Base-by-base conservation (phyloP, 2,888 invertebrate genomes). In the Agelastica alni region DNA sequence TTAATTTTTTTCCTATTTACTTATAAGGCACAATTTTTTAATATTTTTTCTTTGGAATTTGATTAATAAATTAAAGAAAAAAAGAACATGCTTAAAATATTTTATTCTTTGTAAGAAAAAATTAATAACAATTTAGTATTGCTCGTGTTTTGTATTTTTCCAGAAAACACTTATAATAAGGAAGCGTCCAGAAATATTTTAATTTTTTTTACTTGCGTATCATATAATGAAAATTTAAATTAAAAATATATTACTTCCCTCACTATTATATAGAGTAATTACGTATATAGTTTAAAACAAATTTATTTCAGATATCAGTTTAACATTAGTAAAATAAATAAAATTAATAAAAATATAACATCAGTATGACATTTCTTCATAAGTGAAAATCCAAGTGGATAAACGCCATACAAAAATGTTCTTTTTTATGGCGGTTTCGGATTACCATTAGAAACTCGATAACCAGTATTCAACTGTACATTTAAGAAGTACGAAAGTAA, bases 1-100 rank as follows among this genome's bases (percentile, higher is more conserved):
- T 48, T 39, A 17, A 53, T 22, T 56, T 37, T 31, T 46, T 31
- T 34, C 42, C n/a, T n/a, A n/a, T 12, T 32, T 45, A 51, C 41
- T 39, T 39, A 51, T 58, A 60, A 60, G 60, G 60, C 60, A 60
- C 60, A 52, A 53, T 45, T 55, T 55, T 44, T 44, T 34, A 41
- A 28, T 51, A 12, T 41, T 43, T 37, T 39, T 18, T 51, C 7
- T 43, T 42, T 36, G 16, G 42, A 45, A 36, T 41, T 30, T 12
- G 12, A 12, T 44, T 44, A 51, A 31, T 20, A 53, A 58, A 45
- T 34, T 12, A 55, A 53, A 26, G 34, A 54, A 55, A 41, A 39
- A 17, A 46, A 22, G 30, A 22, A 45, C 16, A 45, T 54, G 31
- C 48, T 53, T 41, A 32, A 6, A 18, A 36, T 48, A 17, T 53